These are phyloP conservation scores for Pseudopipra pipra DNA, from an alignment of 2,113 vertebrate species.

Conservation along the genomic window DNA sequence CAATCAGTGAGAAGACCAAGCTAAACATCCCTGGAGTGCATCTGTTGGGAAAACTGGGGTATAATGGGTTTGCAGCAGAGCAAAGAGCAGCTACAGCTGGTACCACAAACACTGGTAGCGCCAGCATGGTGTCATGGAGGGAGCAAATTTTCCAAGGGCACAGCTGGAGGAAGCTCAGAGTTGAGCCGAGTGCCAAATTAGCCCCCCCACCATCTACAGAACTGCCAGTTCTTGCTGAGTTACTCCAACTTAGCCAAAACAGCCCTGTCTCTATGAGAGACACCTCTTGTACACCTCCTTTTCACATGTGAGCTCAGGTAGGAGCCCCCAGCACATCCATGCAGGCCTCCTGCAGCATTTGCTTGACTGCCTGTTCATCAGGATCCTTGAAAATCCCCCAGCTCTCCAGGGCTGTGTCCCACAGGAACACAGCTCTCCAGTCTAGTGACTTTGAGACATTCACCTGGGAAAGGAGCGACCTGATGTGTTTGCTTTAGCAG, in stretches of 20 bases:
- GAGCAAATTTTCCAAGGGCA: not conserved
- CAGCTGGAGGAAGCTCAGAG: not conserved
- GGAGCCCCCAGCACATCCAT: not conserved
- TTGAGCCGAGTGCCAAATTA: not conserved
- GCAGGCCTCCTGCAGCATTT: not conserved
- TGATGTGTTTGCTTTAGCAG: not conserved
- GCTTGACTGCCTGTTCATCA: not conserved
- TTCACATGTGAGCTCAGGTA: not conserved
- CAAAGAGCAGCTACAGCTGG: not conserved
- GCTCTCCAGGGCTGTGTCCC: not conserved
- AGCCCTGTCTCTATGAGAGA: rapidly evolving
- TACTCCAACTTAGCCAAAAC: not conserved
- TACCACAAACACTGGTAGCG: rapidly evolving
- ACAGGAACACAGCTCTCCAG: not conserved
- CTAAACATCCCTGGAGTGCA: not conserved
- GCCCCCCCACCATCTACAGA: not conserved
- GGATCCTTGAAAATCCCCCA: not conserved
- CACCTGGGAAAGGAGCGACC: not conserved
- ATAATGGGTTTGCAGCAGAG: not conserved
- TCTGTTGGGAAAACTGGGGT: not conserved
- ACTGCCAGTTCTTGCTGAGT: not conserved
- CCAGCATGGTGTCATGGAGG: not conserved
- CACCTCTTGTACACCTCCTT: not conserved
- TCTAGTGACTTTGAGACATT: not conserved
- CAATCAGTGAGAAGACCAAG: not conserved